Base-by-base conservation (phyloP, 2,888 invertebrate species). In the Cerastis leucographa region DNA sequence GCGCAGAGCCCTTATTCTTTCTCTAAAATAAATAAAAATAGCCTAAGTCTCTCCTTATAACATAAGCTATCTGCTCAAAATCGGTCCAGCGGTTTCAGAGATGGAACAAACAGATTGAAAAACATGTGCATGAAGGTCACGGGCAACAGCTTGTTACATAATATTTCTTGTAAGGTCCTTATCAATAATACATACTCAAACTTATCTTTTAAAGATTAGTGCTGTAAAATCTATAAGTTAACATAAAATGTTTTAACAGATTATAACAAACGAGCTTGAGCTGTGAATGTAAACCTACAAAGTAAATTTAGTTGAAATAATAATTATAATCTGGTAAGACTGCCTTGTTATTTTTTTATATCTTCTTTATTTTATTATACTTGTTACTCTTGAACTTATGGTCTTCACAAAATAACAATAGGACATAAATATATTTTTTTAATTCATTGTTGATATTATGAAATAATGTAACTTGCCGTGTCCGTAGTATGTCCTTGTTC, bases 141-240 rank as follows among this genome's bases (percentile, higher is more conserved):
- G 6, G 5, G 40, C 40, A 3, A 40, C 40, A 40, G 40, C 6
- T 8, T 1, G 17, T 19, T 56, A 62, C 40, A 62, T 40, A 40
- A 25, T n/a, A 62, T 64, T 62, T 59, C 19, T 29, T 64, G n/a
- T 51, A n/a, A n/a, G 35, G 12, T 19, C 14, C 42, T 42, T 68
- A 40, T 51, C 51, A 54, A 35, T 46, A 40, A 68, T 40, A 51
- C 14, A 68, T 68, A 25, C 2, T 69, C 19, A 40, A 42, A 19
- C 73, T 73, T 74, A 61, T 74, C 40, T 74, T 9, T 42, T 8
- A 0, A 49, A 61, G 74, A 74, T 74, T 61, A 61, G 40, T 49
- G 22, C 12, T 42, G 29, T 42, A n/a, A 25, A 74, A 73, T 74
- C 22, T 74, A 22, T 25, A 11, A 25, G 40, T 59, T 61, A 46